phyloP scores from a whole-genome alignment of 1,140 invertebrate genomes.

The Fopius arisanus region DNA sequence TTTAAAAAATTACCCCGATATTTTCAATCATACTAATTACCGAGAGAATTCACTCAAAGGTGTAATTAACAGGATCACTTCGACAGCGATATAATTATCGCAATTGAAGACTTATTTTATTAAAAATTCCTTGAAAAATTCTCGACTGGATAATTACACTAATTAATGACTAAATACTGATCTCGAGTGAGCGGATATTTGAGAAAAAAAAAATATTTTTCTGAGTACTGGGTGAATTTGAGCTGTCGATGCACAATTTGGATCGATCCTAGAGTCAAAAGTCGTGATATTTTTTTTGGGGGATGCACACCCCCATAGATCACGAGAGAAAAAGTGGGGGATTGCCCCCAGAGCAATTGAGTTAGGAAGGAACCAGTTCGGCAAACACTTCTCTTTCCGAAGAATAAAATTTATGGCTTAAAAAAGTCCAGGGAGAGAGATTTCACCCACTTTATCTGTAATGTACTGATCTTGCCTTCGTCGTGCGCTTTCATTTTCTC shows the following conservation, averaged over 20 bases:
- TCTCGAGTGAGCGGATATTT: too few relatives aligned
- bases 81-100: too few relatives aligned
- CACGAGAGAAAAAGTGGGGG: slow-evolving; percentile 39
- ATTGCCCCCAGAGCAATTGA: slow-evolving; percentile 55
- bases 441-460: slow-evolving; percentile 63
- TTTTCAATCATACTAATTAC: too few relatives aligned
- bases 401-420: slow-evolving; percentile 61
- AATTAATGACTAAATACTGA: too few relatives aligned
- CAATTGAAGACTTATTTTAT: too few relatives aligned
- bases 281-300: slow-evolving; percentile 57
- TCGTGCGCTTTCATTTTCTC: slow-evolving; percentile 38
- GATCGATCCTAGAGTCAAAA: neutral
- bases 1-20: too few relatives aligned
- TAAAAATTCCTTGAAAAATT: too few relatives aligned
- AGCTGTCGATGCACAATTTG: slow-evolving; percentile 1
- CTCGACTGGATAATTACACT: too few relatives aligned
- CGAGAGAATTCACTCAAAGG: too few relatives aligned
- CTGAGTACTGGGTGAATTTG: neutral
- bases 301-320: slow-evolving; percentile 53
- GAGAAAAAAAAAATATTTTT: neutral
- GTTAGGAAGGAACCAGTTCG: slow-evolving; percentile 66
- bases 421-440: slow-evolving; percentile 59
- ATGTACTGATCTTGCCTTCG: slow-evolving; percentile 64
- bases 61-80: too few relatives aligned
- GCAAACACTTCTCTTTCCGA: slow-evolving; percentile 60